These are phyloP conservation scores for Paramisgurnus dabryanus DNA, from an alignment of 2,113 vertebrate species.

Conservation along the genomic window DNA sequence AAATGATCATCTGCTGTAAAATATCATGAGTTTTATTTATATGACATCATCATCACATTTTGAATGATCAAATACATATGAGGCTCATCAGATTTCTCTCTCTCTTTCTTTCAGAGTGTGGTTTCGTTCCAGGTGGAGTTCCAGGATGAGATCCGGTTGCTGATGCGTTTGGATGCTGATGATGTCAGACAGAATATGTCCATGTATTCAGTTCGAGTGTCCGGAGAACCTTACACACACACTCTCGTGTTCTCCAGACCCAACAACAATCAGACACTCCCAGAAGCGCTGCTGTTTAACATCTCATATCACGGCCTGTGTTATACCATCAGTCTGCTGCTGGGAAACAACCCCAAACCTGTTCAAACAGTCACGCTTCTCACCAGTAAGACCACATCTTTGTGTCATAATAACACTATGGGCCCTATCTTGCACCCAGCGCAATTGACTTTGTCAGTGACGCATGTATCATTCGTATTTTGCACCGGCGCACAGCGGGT, in stretches of 20 bases:
- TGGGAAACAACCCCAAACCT: constrained; percentile 77
- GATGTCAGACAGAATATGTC: constrained; percentile 80
- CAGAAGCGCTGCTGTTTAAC: constrained; percentile 82
- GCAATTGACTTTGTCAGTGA: too few species aligned
- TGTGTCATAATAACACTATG: not conserved
- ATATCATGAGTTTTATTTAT: too few species aligned
- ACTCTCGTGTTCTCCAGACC: constrained; percentile 65
- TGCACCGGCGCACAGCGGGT: too few species aligned
- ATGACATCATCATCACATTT: too few species aligned
- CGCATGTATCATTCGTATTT: too few species aligned
- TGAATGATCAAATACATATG: too few species aligned
- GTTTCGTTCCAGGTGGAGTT: constrained; percentile 79
- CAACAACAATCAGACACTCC: constrained; percentile 69
- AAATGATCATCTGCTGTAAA: too few species aligned
- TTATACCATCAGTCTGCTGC: constrained; percentile 86
- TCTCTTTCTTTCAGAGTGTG: constrained; percentile 67
- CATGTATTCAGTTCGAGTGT: constrained; percentile 85
- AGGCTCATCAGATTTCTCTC: constrained; percentile 28
- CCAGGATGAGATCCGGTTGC: constrained; percentile 76
- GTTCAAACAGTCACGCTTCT: constrained; percentile 80
- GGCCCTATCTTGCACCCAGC: too few species aligned
- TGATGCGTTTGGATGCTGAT: constrained; percentile 78
- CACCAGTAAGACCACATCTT: constrained; percentile 81
- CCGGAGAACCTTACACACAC: constrained; percentile 84
- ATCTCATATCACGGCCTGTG: constrained; percentile 86